Evolutionary conservation across 2,797 vertebrate species (phyloP).

Genomic region (Crenichthys baileyi): DNA sequence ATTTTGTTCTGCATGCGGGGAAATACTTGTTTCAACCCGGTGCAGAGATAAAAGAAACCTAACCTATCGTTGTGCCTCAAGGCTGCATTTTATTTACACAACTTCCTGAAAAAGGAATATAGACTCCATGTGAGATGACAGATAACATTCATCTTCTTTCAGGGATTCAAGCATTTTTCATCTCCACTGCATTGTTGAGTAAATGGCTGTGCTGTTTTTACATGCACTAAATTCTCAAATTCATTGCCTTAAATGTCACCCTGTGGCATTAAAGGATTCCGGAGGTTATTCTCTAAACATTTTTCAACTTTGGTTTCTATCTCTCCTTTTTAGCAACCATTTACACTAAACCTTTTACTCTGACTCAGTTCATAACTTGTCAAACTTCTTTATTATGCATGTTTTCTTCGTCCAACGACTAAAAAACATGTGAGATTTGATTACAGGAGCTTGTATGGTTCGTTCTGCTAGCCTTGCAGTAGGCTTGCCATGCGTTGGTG

Average conservation of each 20-base stretch:
- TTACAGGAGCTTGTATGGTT: background rate
- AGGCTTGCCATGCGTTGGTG: background rate
- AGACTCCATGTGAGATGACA: slow-evolving; percentile 28
- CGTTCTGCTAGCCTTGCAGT: background rate
- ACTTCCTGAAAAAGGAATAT: slow-evolving; percentile 18
- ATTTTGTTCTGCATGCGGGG: background rate
- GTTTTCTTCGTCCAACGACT: background rate
- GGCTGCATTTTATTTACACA: slow-evolving; percentile 38
- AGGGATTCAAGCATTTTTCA: background rate
- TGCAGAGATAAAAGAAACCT: slow-evolving; percentile 41
- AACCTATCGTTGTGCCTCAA: slow-evolving; percentile 12
- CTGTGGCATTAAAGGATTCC: slow-evolving; percentile 9
- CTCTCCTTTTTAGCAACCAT: background rate
- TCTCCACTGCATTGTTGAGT: background rate
- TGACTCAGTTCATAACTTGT: background rate
- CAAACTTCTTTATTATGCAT: background rate
- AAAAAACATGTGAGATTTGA: background rate
- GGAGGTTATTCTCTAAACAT: background rate
- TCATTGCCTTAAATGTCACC: background rate
- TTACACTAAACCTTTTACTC: background rate
- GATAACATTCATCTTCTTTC: slow-evolving; percentile 40
- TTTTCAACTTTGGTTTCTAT: background rate
- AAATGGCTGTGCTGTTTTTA: slow-evolving; percentile 9
- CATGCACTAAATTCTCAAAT: slow-evolving; percentile 11
- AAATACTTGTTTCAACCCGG: slow-evolving; percentile 31